phyloP scores from a whole-genome alignment of 2,797 vertebrate species.

The Meda fulgida region DNA sequence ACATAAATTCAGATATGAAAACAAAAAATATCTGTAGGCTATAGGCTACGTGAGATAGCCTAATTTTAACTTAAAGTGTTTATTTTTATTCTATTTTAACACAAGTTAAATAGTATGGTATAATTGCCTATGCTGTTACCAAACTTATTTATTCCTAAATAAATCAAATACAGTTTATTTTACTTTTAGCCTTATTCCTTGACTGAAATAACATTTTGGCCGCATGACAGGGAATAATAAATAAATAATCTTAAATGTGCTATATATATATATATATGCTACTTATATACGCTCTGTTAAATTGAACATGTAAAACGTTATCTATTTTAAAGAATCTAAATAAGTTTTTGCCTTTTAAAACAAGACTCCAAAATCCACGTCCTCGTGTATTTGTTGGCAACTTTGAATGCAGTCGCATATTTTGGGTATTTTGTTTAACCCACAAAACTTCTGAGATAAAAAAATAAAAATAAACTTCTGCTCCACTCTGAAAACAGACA shows the following conservation, averaged over 20 bases:
- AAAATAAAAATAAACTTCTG: background rate
- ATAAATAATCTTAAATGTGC: background rate
- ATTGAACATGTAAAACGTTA: background rate
- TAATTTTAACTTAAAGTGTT: background rate
- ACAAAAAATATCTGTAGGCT: background rate
- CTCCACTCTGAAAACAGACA: background rate
- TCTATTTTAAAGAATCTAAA: background rate
- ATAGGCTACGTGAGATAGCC: too few relatives aligned
- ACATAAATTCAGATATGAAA: background rate
- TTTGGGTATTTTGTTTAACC: conserved; percentile 13
- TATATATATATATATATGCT: too few relatives aligned
- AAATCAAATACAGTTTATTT: background rate
- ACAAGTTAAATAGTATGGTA: background rate
- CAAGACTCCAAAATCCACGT: conserved; percentile 21
- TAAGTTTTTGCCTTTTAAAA: background rate
- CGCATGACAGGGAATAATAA: background rate
- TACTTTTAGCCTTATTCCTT: background rate
- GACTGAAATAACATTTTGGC: background rate
- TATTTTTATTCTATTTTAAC: background rate
- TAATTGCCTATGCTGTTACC: background rate
- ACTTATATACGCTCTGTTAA: background rate
- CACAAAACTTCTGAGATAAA: background rate
- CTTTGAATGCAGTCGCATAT: background rate
- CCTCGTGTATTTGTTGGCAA: conserved; percentile 14
- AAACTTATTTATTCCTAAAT: background rate